A percentile compares a stretch with the other conserved stretches of the same genome.
phyloP scores from a whole-genome alignment of 2,888 invertebrate genomes.

The Tenthredo scrophulariae region DNA sequence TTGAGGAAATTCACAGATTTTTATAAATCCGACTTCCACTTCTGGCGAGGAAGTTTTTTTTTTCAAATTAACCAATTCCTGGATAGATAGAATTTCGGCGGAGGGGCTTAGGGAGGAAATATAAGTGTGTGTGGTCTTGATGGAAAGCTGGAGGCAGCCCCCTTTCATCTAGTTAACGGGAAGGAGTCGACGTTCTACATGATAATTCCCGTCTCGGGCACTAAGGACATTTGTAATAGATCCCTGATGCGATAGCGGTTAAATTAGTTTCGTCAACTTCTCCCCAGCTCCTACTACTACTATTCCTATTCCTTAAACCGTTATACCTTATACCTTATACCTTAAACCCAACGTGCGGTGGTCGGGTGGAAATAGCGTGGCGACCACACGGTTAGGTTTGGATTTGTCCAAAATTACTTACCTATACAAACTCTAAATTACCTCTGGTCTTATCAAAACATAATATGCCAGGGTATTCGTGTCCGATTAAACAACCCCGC shows the following conservation, averaged over 20 bases:
- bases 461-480: conserved; percentile 55
- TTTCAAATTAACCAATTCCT: too few relatives aligned
- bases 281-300: neutral
- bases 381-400: conserved; percentile 59
- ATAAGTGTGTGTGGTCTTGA: neutral
- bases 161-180: conserved; percentile 47
- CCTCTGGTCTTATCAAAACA: conserved; percentile 48
- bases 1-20: neutral
- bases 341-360: neutral
- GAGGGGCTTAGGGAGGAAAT: neutral
- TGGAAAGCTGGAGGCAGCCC: neutral
- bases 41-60: too few relatives aligned
- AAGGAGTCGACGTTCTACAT: conserved; percentile 46
- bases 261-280: conserved; percentile 72
- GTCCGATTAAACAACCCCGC: conserved; percentile 37
- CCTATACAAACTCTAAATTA: conserved; percentile 54
- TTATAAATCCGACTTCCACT: too few relatives aligned
- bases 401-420: conserved; percentile 65
- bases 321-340: neutral
- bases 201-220: conserved; percentile 58
- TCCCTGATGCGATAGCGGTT: conserved; percentile 68
- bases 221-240: conserved; percentile 69
- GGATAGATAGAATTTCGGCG: neutral
- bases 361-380: conserved; percentile 64
- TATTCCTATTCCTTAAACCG: conserved; percentile 16